phyloP scores from a whole-genome alignment of 2,888 invertebrate species.

The Drosophila cracens region DNA sequence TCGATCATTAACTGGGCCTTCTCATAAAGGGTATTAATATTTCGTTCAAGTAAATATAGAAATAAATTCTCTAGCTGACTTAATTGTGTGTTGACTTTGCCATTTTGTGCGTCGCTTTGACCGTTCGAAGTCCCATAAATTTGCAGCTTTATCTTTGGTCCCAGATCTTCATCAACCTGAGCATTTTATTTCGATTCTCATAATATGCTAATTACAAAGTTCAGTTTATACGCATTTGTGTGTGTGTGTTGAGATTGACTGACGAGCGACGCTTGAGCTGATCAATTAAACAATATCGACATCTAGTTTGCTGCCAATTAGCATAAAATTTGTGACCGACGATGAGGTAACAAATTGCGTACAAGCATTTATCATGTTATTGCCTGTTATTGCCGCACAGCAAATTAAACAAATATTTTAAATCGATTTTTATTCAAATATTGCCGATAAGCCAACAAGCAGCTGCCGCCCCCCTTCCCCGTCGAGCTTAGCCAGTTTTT shows the following conservation, averaged over 20 bases:
- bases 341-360: constrained; percentile 79
- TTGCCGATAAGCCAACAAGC: constrained; percentile 50
- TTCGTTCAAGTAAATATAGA: not conserved
- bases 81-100: constrained; percentile 79
- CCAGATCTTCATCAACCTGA: constrained; percentile 61
- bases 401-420: constrained; percentile 44
- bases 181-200: constrained; percentile 73
- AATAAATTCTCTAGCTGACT: constrained; percentile 29
- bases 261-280: constrained; percentile 35
- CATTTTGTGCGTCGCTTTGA: constrained; percentile 65
- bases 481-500: constrained; percentile 28
- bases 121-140: constrained; percentile 70
- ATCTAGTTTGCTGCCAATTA: constrained; percentile 77
- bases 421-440: constrained; percentile 77
- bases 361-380: constrained; percentile 82
- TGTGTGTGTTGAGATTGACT: constrained; percentile 21
- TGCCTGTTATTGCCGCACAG: constrained; percentile 48
- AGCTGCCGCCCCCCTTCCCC: constrained; percentile 10
- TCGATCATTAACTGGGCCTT: not conserved
- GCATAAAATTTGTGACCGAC: constrained; percentile 63
- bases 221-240: not conserved
- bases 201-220: constrained; percentile 75
- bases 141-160: constrained; percentile 61
- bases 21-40: constrained; percentile 6
- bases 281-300: constrained; percentile 79